These are phyloP conservation scores for Neria commutata DNA, from an alignment of 2,888 invertebrate species.

Conservation along the genomic window DNA sequence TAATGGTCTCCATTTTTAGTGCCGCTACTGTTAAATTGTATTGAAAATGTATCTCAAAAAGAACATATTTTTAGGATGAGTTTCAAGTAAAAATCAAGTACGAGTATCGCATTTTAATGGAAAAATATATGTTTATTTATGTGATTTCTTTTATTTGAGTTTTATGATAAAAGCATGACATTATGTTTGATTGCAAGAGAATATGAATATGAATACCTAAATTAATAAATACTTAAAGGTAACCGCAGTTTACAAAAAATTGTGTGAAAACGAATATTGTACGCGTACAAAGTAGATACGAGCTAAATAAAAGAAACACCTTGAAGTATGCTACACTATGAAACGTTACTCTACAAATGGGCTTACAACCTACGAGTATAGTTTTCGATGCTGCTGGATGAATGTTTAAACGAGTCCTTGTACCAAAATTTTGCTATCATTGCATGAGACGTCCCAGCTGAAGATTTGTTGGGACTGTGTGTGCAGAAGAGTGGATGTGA, in stretches of 20 bases:
- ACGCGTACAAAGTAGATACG: constrained; percentile 15
- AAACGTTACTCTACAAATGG: not conserved
- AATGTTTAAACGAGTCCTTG: not conserved
- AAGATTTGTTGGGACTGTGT: no score
- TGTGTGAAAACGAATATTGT: not conserved
- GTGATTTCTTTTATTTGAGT: no score
- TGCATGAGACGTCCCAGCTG: no score
- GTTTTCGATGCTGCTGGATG: not conserved
- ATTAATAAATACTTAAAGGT: constrained; percentile 17
- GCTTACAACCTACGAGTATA: not conserved
- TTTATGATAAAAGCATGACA: no score
- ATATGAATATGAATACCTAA: not conserved
- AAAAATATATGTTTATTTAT: no score
- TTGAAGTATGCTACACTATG: not conserved
- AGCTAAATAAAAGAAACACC: constrained; percentile 16
- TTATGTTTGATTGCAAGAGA: not conserved
- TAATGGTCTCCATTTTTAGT: no score
- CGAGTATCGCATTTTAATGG: no score
- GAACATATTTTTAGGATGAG: no score
- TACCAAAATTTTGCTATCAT: no score
- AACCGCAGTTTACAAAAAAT: constrained; percentile 1
- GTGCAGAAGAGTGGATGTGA: not conserved
- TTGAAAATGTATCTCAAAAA: no score
- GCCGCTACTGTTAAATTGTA: no score
- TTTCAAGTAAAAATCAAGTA: no score